phyloP scores from a whole-genome alignment of 1,140 invertebrate genomes.

The Carcinoscorpius rotundicauda region DNA sequence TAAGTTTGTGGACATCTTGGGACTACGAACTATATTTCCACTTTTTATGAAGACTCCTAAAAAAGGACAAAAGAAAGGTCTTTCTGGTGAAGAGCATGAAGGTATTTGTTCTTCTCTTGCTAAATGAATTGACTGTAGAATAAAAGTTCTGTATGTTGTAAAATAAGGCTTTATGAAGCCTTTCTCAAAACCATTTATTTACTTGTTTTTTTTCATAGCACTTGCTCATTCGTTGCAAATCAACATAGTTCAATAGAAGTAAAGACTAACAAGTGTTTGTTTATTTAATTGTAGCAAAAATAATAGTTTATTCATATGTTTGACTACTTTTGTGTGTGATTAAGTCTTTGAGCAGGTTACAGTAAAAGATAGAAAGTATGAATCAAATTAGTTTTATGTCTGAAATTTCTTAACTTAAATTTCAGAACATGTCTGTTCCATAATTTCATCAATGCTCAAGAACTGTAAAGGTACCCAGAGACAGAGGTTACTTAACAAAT shows the following conservation, averaged over 20 bases:
- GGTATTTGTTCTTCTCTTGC: not conserved
- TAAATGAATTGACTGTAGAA: not conserved
- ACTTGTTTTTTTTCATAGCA: not conserved
- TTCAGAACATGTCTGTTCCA: conserved; percentile 84
- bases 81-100: conserved; percentile 23
- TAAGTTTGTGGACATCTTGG: conserved; percentile 97
- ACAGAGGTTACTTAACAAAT: conserved; percentile 84
- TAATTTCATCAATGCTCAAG: conserved; percentile 83
- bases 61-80: conserved; percentile 63
- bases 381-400: not conserved
- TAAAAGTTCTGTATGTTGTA: not conserved
- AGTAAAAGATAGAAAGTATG: not conserved
- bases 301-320: not conserved
- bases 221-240: too few species aligned
- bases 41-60: conserved; percentile 98
- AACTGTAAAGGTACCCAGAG: conserved; percentile 82
- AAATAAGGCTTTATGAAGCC: not conserved
- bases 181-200: too few species aligned
- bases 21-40: conserved; percentile 90
- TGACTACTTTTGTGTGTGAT: not conserved
- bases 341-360: too few species aligned
- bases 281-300: not conserved
- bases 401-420: conserved; percentile 8
- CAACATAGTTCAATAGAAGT: not conserved
- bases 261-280: not conserved